Evolutionary conservation across 2,888 invertebrate species (phyloP).

Genomic region (Andricus quercusramuli): DNA sequence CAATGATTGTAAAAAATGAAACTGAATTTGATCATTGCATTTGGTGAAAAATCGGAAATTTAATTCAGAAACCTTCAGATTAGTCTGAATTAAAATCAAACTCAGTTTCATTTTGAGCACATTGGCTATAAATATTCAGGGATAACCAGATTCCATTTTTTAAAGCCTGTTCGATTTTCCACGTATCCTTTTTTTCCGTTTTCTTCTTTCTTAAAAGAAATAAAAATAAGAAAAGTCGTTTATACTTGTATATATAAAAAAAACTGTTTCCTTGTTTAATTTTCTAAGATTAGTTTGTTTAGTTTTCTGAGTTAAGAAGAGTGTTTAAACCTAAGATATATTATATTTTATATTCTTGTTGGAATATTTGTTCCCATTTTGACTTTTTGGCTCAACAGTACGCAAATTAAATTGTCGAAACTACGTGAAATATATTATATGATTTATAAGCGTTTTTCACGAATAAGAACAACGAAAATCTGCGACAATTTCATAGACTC

Average conservation of each 20-base stretch:
- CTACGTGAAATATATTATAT: background rate
- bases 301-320: background rate
- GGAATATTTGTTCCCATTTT: constrained; percentile 4
- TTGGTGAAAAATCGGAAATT: background rate
- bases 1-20: background rate
- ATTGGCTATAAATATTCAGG: background rate
- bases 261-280: background rate
- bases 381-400: background rate
- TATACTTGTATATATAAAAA: constrained; percentile 1
- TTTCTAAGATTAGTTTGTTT: background rate
- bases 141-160: background rate
- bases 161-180: background rate
- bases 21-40: background rate
- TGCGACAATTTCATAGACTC: background rate
- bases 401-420: no score
- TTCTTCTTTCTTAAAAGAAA: background rate
- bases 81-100: background rate
- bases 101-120: background rate
- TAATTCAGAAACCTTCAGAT: background rate
- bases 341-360: constrained; percentile 1
- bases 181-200: background rate
- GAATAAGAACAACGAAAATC: background rate
- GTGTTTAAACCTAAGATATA: background rate
- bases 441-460: background rate
- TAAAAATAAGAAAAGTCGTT: background rate